A percentile compares a stretch with the other conserved stretches of the same genome.
Conservation (phyloP, 2,888 invertebrate genomes). For the Machimus atricapillus region DNA sequence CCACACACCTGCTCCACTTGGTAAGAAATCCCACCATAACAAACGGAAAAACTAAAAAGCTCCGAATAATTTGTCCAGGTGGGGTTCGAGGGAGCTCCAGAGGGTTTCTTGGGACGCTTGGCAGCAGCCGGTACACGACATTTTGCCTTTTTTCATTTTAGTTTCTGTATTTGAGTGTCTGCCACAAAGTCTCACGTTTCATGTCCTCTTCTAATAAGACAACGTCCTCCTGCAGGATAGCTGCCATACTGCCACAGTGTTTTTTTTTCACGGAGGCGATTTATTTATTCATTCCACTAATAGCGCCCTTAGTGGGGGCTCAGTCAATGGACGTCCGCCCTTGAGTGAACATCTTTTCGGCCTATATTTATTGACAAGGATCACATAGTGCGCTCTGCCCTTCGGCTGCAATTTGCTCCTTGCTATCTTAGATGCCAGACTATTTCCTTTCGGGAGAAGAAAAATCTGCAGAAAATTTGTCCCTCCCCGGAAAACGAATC, state of each 20-base stretch:
- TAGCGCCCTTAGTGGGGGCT: not conserved
- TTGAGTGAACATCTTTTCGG: not conserved
- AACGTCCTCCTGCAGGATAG: not conserved
- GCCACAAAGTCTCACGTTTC: conserved; percentile 13
- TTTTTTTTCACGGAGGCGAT: not conserved
- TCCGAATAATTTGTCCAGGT: conserved; percentile 18
- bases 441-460: not conserved
- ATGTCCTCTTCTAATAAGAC: conserved; percentile 1
- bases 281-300: conserved; percentile 5
- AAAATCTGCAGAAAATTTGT: conserved; percentile 17
- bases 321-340: not conserved
- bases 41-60: conserved; percentile 28
- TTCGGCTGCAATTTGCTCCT: not conserved
- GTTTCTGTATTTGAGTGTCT: not conserved
- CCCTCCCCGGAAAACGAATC: not conserved
- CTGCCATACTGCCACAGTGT: not conserved
- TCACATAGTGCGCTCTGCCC: not conserved
- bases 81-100: not conserved
- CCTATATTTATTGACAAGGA: not conserved
- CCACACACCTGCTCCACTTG: conserved; percentile 12
- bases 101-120: not conserved
- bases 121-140: not conserved
- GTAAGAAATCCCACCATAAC: conserved; percentile 1
- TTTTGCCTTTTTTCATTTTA: not conserved
- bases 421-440: not conserved